Evolutionary conservation across 2,888 invertebrate species (phyloP), one percentile per base, ranked within the genome.

Genomic region (Brenthis hecate): DNA sequence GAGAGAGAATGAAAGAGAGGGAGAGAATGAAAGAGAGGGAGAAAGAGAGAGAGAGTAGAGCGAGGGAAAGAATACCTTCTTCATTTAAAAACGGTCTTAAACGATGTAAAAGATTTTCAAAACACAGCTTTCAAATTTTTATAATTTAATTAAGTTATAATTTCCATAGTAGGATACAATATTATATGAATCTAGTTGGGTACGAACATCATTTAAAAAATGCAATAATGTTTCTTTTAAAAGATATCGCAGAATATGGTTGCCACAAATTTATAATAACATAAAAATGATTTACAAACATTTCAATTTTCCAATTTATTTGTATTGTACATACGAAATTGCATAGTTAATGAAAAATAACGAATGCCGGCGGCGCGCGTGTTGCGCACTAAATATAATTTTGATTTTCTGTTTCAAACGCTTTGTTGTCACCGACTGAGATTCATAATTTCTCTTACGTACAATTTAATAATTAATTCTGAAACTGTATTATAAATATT

Each of bases 291-390:
- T 60, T 60, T 23, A 50, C 48, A 60, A 50, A 23, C 47, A 60
- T 56, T 50, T n/a, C 19, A 36, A 19, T 5, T 50, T 64, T 51
- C 19, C 50, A 56, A 56, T 32, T 65, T 65, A 48, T 56, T 56
- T 56, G 56, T 23, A 32, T 32, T 56, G 57, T 53, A 53, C 28
- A 53, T 43, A 50, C 14, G 8, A 53, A 51, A 57, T 57, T 65
- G 51, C 51, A 57, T 65, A 65, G 51, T 58, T 57, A 53, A 57
- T 65, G 57, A 57, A 57, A 57, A 65, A 51, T 56, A 65, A 65
- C 43, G 57, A 57, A 57, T 23, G 57, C 65, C 51, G n/a, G 65
- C 56, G 65, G 53, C 57, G 55, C 23, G 53, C 57, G 55, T 47
- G 36, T 11, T n/a, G 43, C 14, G 50, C n/a, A 43, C 19, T 57